A percentile compares a stretch with the other conserved stretches of the same genome.
These are phyloP conservation scores for Blastobasis adustella DNA, from an alignment of 2,888 invertebrate species.

Conservation along the genomic window DNA sequence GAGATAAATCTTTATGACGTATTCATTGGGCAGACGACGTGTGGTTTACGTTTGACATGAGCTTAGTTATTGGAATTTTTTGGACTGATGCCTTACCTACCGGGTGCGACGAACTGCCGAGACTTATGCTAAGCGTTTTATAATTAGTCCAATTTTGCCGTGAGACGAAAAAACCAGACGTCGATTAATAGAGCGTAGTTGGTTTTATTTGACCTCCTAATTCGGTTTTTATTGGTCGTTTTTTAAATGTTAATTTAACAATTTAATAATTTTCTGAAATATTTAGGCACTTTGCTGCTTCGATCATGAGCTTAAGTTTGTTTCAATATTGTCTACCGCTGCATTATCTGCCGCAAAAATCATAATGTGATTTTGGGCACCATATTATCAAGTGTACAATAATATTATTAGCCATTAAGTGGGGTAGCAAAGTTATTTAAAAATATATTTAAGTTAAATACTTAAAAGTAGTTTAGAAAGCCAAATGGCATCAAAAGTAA, in stretches of 20 bases:
- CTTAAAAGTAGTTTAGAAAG: no score
- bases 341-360: no score
- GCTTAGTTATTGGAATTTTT: conserved; percentile 1
- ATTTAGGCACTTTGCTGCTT: no score
- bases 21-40: conserved; percentile 15
- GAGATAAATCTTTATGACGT: conserved; percentile 30
- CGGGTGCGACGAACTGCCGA: background rate
- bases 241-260: background rate
- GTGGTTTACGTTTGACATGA: conserved; percentile 14
- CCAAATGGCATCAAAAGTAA: no score
- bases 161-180: background rate
- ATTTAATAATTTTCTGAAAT: no score
- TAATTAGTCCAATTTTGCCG: background rate
- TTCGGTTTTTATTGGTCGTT: background rate
- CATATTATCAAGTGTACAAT: no score
- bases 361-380: no score
- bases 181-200: background rate
- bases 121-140: background rate
- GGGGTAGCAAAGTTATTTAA: no score
- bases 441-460: no score
- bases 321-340: no score
- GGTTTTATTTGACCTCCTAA: background rate
- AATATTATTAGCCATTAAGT: no score
- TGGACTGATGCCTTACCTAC: background rate
- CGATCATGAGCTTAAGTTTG: no score